Conservation (phyloP, 1,140 invertebrate genomes). For the Aricia agestis region DNA sequence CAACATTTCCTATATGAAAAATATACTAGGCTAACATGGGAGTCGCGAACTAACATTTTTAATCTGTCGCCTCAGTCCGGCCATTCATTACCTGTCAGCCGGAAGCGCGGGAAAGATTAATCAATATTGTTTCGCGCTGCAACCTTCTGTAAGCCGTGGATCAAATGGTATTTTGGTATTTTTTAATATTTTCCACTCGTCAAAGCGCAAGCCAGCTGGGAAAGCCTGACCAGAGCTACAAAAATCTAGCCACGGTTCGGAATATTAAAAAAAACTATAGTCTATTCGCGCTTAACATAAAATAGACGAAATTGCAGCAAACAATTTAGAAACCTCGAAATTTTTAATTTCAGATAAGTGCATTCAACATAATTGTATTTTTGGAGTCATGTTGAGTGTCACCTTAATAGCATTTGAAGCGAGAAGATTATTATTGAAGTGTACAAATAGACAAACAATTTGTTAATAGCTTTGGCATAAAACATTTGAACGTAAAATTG, state of each 20-base stretch:
- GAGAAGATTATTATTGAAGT: no score
- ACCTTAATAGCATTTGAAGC: no score
- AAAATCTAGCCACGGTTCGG: background rate
- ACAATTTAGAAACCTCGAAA: no score
- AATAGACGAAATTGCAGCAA: no score
- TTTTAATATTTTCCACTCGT: conserved; percentile 6
- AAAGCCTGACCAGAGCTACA: no score
- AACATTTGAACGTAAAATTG: no score
- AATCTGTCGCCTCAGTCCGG: conserved; percentile 27
- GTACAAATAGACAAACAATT: no score
- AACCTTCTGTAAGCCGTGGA: background rate
- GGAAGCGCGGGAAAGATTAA: conserved; percentile 36
- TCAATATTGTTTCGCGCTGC: conserved; percentile 37
- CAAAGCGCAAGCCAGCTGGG: background rate
- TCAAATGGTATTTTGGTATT: conserved; percentile 9
- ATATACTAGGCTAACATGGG: conserved; percentile 18
- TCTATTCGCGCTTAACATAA: background rate
- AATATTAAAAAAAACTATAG: background rate
- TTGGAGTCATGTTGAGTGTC: no score
- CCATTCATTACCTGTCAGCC: conserved; percentile 41
- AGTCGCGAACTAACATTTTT: conserved; percentile 32
- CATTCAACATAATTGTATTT: no score
- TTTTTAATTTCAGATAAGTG: no score
- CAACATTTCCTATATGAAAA: background rate
- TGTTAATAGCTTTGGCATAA: no score